Conservation (phyloP, 2,113 vertebrate genomes). For the Tursiops truncatus region DNA sequence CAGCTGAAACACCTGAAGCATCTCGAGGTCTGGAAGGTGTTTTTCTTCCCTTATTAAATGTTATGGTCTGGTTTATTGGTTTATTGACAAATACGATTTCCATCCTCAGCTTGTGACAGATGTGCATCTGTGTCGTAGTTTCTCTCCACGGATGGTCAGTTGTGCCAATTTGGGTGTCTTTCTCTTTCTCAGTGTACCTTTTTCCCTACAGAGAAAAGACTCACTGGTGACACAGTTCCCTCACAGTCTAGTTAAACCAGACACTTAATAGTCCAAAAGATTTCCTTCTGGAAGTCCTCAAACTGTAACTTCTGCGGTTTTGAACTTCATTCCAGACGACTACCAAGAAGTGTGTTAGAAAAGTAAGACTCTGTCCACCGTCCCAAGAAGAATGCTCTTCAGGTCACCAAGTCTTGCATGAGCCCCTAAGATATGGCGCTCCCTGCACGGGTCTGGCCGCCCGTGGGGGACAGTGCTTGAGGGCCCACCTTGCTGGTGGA, state of each 20-base stretch:
- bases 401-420: neutral
- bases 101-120: neutral
- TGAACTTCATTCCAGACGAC: neutral
- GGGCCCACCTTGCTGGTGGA: neutral
- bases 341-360: neutral
- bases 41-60: neutral
- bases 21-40: neutral
- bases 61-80: neutral
- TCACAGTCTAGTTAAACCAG: neutral
- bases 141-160: too few relatives aligned
- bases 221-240: fast-evolving
- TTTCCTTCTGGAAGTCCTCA: neutral
- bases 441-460: neutral
- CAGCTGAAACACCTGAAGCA: fast-evolving
- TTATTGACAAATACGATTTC: neutral
- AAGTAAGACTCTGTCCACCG: neutral
- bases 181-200: neutral
- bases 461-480: too few relatives aligned
- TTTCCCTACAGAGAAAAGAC: neutral
- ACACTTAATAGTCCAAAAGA: neutral
- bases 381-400: neutral
- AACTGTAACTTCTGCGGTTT: neutral
- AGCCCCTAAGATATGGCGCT: neutral
- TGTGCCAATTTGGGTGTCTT: neutral
- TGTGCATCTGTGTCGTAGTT: fast-evolving